Evolutionary conservation across 2,888 invertebrate species (phyloP), one percentile per base, ranked within the genome.

Genomic region (Drosophila pullipes): DNA sequence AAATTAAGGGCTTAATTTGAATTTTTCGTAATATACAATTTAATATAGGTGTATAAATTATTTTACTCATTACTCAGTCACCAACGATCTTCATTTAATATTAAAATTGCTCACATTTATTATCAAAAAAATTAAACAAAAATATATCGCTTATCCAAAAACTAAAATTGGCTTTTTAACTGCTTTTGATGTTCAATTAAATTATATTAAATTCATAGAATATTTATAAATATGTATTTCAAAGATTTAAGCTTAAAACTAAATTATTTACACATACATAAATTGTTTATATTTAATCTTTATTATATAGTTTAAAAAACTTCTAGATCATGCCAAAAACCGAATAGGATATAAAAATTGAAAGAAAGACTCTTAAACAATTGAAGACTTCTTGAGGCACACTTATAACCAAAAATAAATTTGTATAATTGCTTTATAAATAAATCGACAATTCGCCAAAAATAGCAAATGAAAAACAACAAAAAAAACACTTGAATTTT

Each of bases 381-480:
- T 49, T 35, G 10, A 53, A 47, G 28, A 22, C 16, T 30, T 55
- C 11, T 18, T 22, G 52, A 22, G 3, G 55, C 30, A 3, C 65
- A 76, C 70, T 79, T 50, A 65, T 62, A 33, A 41, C 61, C 62
- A 71, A 57, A 76, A 55, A 53, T 54, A 69, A 18, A 39, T 44
- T 3, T 30, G 3, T 4, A 35, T 62, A 69, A 74, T 69, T 74
- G 61, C 57, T 74, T 49, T 66, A 69, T 64, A 78, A 78, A 80
- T 81, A 80, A 60, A 64, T 41, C 52, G 55, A 9, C 31, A 49
- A n/a, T 50, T 73, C n/a, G 60, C 70, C 81, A 69, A 70, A 80
- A 80, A 80, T 81, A 80, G 55, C 67, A 35, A 54, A 22, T 25
- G 59, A 52, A 25, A 7, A 47, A 22, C 9, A 39, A 22, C 59